Base-by-base conservation (phyloP, 2,113 vertebrate species). In the Corythaixoides concolor region DNA sequence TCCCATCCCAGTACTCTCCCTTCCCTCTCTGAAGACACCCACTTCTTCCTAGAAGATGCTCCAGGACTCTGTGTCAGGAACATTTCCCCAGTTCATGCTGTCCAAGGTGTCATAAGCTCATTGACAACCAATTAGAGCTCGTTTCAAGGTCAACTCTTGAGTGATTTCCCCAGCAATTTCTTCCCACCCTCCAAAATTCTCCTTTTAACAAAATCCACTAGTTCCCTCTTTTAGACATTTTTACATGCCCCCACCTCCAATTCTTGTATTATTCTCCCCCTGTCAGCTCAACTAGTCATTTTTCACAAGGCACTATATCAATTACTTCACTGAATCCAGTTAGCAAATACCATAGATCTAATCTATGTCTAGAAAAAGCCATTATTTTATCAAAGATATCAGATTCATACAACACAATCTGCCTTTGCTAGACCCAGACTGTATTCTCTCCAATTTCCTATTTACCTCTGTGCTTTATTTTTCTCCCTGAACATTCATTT, bases 361-460 rank as follows among this genome's bases (percentile, higher is more conserved):
- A 95, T 82, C 80, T 75, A 50, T 3, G 15, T 43, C 90, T 82
- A 56, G 69, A 85, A 95, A 92, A 95, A 72, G n/a, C 47, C 77
- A 72, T 82, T 88, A 68, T 87, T 89, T 92, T 94, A 93, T 93
- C 73, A 64, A 64, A 89, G 39, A 60, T 37, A 63, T n/a, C 82
- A 62, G 37, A 66, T 69, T 90, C 35, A 22, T 60, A 41, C 49
- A 89, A 56, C 30, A 82, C 19, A 60, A 41, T 28, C 73, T 64
- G 50, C 55, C 59, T 84, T 83, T 86, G 35, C 52, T 55, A 35
- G 68, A 39, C 11, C 13, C 3, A 1, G 39, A 21, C 39, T 82
- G 16, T 35, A 39, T 66, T 85, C 11, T 79, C 56, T 88, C 24
- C 66, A 32, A n/a, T 78, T 89, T 89, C 45, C 19, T 59, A 23